These are phyloP conservation scores for Deilephila elpenor DNA, from an alignment of 2,888 invertebrate genomes.

Conservation along the genomic window DNA sequence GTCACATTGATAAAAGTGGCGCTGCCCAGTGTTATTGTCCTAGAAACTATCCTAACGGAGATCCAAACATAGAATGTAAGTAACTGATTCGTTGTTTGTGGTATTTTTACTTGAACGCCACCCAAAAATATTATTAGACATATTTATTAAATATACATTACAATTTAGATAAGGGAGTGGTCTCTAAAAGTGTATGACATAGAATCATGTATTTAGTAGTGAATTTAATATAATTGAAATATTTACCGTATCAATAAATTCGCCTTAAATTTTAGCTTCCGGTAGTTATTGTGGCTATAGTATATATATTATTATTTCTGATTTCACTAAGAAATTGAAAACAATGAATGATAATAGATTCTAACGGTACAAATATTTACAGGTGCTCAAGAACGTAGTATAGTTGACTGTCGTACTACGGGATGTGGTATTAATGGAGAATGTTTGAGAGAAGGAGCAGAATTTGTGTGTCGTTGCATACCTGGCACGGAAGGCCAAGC, in stretches of 20 bases:
- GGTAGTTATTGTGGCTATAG: too few species aligned
- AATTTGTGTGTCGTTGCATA: slow-evolving; percentile 92
- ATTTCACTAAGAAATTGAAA: neutral
- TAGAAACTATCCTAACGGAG: slow-evolving; percentile 91
- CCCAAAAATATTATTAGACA: slow-evolving; percentile 24
- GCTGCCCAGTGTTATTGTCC: slow-evolving; percentile 94
- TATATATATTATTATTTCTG: too few species aligned
- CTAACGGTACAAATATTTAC: slow-evolving; percentile 34
- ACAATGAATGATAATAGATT: neutral
- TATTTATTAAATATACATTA: neutral
- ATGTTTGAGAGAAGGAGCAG: slow-evolving; percentile 93
- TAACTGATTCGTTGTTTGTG: slow-evolving; percentile 45
- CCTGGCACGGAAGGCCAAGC: slow-evolving; percentile 90
- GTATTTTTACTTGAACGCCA: neutral
- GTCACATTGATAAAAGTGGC: slow-evolving; percentile 87
- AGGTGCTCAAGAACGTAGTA: slow-evolving; percentile 85
- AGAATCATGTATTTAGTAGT: too few species aligned
- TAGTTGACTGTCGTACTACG: slow-evolving; percentile 91
- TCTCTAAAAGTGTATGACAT: too few species aligned
- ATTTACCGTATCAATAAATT: too few species aligned
- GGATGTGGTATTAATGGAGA: slow-evolving; percentile 95
- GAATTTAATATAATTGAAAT: too few species aligned
- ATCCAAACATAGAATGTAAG: slow-evolving; percentile 94
- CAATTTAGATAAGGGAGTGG: too few species aligned
- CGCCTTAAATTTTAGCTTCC: too few species aligned